These are phyloP conservation scores for Channa striata DNA, from an alignment of 2,797 vertebrate genomes.

Conservation along the genomic window DNA sequence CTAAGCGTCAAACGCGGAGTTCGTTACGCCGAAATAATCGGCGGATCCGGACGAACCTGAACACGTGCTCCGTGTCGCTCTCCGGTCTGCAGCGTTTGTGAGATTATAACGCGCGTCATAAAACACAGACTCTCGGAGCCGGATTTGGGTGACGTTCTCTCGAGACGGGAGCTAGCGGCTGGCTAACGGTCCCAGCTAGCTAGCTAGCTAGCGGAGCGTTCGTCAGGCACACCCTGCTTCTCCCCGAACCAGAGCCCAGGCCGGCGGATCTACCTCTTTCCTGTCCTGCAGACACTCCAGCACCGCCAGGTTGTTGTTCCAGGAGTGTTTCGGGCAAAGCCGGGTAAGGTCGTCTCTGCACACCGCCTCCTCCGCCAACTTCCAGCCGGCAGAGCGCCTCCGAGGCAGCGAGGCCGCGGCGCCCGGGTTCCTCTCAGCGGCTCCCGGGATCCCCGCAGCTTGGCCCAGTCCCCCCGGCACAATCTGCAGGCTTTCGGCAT, in stretches of 20 bases:
- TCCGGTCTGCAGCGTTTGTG: accelerated
- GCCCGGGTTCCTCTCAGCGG: slow-evolving; percentile 65
- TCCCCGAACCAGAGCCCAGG: neutral
- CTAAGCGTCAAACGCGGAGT: accelerated
- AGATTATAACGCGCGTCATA: accelerated
- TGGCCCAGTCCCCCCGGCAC: slow-evolving; percentile 53
- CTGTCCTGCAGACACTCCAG: slow-evolving; percentile 96
- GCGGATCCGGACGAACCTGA: accelerated
- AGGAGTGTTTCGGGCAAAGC: slow-evolving; percentile 94
- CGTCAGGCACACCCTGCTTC: slow-evolving; percentile 68
- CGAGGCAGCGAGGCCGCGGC: slow-evolving; percentile 79
- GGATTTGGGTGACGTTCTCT: slow-evolving; percentile 53
- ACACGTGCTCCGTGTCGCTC: accelerated
- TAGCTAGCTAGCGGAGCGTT: slow-evolving; percentile 41
- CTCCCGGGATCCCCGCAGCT: slow-evolving; percentile 42
- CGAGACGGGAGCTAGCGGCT: slow-evolving; percentile 19
- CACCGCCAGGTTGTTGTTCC: slow-evolving; percentile 97
- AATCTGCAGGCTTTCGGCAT: slow-evolving; percentile 47
- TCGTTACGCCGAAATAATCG: slow-evolving; percentile 5
- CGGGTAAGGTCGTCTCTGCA: slow-evolving; percentile 94
- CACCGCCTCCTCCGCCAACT: slow-evolving; percentile 93
- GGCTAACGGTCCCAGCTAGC: slow-evolving; percentile 49
- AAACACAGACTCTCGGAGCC: neutral
- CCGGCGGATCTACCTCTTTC: slow-evolving; percentile 87
- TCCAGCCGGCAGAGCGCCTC: slow-evolving; percentile 87